Evolutionary conservation across 2,888 invertebrate genomes (phyloP), one percentile per base, ranked within the genome.

Genomic region (Boloria euphrosyne): DNA sequence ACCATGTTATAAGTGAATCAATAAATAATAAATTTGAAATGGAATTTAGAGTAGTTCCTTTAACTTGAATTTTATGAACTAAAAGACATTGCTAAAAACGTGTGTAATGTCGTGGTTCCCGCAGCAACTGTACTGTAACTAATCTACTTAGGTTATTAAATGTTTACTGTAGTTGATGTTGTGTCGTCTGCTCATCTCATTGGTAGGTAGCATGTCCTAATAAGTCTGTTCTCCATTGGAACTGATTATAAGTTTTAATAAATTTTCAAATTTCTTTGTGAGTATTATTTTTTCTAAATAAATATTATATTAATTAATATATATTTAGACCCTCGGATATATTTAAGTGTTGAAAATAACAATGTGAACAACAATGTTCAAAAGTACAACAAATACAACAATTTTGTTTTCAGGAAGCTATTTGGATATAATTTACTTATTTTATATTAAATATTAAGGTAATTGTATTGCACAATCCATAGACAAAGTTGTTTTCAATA

Each of bases 211-310:
- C 78, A 78, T 82, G 82, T 85, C 82, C 81, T 82, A 75, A 77
- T 80, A 83, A 85, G 83, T 86, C 85, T 85, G 85, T 80, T 84
- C 80, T 84, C 78, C 81, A 86, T 80, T 85, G 81, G 85, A 88
- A 87, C 83, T 86, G 84, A 84, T 85, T 74, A 76, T 86, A 87
- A 85, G 85, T 85, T 89, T 89, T 87, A 90, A 86, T 89, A 91
- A 90, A 90, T 88, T 90, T 90, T 89, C 87, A 85, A 88, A 87
- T 90, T 89, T 90, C 88, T 80, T 31, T 71, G 61, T 70, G 58
- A 73, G 70, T 79, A 81, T 81, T 76, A 78, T 76, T 64, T 51
- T 18, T 13, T 59, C 65, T 38, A 13, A 47, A 22, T 22, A 22
- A n/a, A n/a, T n/a, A n/a, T n/a, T n/a, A 46, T 46, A 46, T 14